A percentile compares a stretch with the other conserved stretches of the same genome.
Conservation (phyloP, 1,140 invertebrate genomes). For the Drosophila truncata region DNA sequence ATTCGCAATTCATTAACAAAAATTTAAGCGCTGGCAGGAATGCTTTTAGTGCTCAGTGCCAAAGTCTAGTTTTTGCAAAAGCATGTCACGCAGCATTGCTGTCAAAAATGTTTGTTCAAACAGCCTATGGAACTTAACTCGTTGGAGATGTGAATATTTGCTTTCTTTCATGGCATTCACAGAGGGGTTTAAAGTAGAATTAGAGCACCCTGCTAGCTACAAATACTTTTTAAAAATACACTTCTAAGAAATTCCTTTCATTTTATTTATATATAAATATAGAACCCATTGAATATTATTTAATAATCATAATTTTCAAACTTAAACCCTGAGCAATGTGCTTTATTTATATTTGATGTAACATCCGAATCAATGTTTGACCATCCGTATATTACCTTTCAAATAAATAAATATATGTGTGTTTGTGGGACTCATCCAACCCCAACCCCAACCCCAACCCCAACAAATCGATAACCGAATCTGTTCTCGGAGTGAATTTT, state of each 20-base stretch:
- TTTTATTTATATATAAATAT: not conserved
- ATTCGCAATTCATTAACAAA: slow-evolving; percentile 52
- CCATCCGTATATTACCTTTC: slow-evolving; percentile 33
- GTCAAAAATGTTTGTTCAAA: slow-evolving; percentile 18
- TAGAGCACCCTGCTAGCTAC: too few species aligned
- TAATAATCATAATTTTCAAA: slow-evolving; percentile 4
- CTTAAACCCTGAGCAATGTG: not conserved
- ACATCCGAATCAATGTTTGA: slow-evolving; percentile 26
- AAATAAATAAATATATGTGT: slow-evolving; percentile 38
- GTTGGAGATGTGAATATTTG: not conserved
- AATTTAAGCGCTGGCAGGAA: slow-evolving; percentile 29
- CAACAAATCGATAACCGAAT: slow-evolving; percentile 33
- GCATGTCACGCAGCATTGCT: slow-evolving; percentile 12
- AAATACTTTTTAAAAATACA: not conserved
- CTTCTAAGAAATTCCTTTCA: not conserved
- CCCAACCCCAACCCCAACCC: not conserved
- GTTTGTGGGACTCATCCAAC: not conserved
- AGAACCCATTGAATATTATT: not conserved
- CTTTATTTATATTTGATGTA: slow-evolving; percentile 25
- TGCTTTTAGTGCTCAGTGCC: not conserved
- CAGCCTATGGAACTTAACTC: slow-evolving; percentile 1
- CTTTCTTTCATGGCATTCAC: not conserved
- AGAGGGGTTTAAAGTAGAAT: too few species aligned
- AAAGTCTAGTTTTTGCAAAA: slow-evolving; percentile 10
- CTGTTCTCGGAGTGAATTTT: slow-evolving; percentile 24